These are phyloP conservation scores for Bufo bufo DNA, from an alignment of 2,113 vertebrate species.

Conservation along the genomic window DNA sequence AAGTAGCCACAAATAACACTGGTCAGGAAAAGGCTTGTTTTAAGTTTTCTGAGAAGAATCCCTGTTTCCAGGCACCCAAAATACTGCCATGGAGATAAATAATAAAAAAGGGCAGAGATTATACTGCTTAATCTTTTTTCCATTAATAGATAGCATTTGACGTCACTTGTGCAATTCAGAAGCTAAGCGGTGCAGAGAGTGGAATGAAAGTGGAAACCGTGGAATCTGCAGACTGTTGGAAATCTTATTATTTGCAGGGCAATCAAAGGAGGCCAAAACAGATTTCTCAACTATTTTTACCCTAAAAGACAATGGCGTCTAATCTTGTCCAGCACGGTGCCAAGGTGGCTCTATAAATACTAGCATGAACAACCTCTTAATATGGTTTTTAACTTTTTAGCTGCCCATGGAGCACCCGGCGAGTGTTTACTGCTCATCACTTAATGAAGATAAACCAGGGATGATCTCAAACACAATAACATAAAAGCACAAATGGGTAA, in stretches of 20 bases:
- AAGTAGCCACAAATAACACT: neutral
- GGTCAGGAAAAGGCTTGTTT: neutral
- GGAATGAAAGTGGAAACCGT: constrained; percentile 63
- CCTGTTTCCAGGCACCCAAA: constrained; percentile 13
- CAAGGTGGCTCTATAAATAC: neutral
- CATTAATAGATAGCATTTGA: constrained; percentile 69
- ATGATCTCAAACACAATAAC: neutral
- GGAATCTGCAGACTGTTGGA: constrained; percentile 61
- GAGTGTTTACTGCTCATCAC: neutral
- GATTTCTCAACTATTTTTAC: neutral
- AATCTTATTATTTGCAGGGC: constrained; percentile 63
- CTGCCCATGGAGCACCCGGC: neutral
- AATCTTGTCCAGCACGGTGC: neutral
- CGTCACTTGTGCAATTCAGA: constrained; percentile 67
- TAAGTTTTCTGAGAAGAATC: neutral
- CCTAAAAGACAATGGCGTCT: neutral
- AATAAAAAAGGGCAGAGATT: constrained; percentile 54
- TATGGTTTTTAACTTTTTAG: neutral
- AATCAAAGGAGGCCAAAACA: constrained; percentile 50
- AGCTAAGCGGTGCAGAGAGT: constrained; percentile 64
- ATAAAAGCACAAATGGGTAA: neutral
- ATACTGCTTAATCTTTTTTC: constrained; percentile 67
- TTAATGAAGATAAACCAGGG: too few species aligned
- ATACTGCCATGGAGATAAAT: constrained; percentile 22
- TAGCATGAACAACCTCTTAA: neutral